These are phyloP conservation scores for Drosophila lacteicornis DNA, from an alignment of 1,140 invertebrate genomes.

Conservation along the genomic window DNA sequence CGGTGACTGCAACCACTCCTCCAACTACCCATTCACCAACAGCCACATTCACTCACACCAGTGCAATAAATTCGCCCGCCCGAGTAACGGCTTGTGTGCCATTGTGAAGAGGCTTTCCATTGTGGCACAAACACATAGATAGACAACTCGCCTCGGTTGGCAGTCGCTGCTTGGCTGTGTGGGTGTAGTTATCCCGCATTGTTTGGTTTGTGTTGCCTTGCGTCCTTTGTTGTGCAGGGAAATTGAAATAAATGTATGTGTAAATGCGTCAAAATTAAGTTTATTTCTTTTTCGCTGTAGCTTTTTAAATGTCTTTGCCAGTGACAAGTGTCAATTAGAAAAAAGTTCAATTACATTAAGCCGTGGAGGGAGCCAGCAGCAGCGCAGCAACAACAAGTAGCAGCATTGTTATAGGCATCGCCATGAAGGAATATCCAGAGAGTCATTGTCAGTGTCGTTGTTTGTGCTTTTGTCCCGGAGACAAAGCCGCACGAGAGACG, in stretches of 20 bases:
- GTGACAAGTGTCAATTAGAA: slow-evolving; percentile 83
- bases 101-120: slow-evolving; percentile 32
- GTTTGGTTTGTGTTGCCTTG: slow-evolving; percentile 51
- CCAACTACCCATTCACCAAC: slow-evolving; percentile 23
- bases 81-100: slow-evolving; percentile 33
- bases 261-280: slow-evolving; percentile 84
- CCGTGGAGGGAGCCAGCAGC: slow-evolving; percentile 2
- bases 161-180: slow-evolving; percentile 16
- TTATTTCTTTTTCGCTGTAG: slow-evolving; percentile 49
- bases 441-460: slow-evolving; percentile 51
- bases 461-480: slow-evolving; percentile 28
- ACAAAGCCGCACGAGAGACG: slow-evolving; percentile 19
- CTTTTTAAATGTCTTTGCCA: slow-evolving; percentile 76
- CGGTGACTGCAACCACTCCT: slow-evolving; percentile 54
- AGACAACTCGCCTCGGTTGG: slow-evolving; percentile 19
- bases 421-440: slow-evolving; percentile 19
- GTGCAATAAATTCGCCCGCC: slow-evolving; percentile 46
- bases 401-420: slow-evolving; percentile 44
- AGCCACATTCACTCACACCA: slow-evolving; percentile 9
- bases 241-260: slow-evolving; percentile 84
- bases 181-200: slow-evolving; percentile 52
- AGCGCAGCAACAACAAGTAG: slow-evolving; percentile 30
- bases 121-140: slow-evolving; percentile 37
- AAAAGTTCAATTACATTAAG: slow-evolving; percentile 82
- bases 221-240: slow-evolving; percentile 66